Conservation (phyloP, 1,140 invertebrate genomes). For the Nylanderia fulva region DNA sequence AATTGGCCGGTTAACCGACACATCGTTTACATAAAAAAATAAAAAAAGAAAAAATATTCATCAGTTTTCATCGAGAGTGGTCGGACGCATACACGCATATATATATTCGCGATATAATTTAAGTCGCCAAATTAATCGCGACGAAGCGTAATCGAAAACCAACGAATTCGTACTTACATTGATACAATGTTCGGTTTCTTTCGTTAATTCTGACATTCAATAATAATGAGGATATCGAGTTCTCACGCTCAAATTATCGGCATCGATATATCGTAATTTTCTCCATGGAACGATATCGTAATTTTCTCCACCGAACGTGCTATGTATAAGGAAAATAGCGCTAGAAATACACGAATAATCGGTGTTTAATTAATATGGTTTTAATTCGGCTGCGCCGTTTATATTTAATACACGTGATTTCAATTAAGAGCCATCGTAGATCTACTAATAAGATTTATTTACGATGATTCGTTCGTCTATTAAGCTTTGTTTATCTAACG, state of each 20-base stretch:
- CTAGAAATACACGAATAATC: not conserved
- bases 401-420: constrained; percentile 44
- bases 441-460: not conserved
- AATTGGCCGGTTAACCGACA: constrained; percentile 40
- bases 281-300: constrained; percentile 24
- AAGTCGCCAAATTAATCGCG: constrained; percentile 36
- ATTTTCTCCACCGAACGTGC: constrained; percentile 38
- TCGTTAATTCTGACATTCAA: constrained; percentile 23
- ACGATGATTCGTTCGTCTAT: not conserved
- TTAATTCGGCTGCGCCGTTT: constrained; percentile 18
- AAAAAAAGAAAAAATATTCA: constrained; percentile 11
- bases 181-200: not conserved
- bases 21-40: constrained; percentile 15
- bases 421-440: constrained; percentile 5
- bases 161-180: not conserved
- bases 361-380: constrained; percentile 49
- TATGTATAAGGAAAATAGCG: constrained; percentile 24
- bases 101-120: constrained; percentile 14
- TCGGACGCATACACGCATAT: too few relatives aligned
- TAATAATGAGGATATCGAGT: constrained; percentile 41
- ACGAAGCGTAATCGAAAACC: not conserved
- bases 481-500: constrained; percentile 37
- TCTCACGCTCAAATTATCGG: not conserved
- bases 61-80: not conserved
- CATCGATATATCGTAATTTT: constrained; percentile 32